Evolutionary conservation across 2,888 invertebrate genomes (phyloP).

Genomic region (Petrolisthes cinctipes): DNA sequence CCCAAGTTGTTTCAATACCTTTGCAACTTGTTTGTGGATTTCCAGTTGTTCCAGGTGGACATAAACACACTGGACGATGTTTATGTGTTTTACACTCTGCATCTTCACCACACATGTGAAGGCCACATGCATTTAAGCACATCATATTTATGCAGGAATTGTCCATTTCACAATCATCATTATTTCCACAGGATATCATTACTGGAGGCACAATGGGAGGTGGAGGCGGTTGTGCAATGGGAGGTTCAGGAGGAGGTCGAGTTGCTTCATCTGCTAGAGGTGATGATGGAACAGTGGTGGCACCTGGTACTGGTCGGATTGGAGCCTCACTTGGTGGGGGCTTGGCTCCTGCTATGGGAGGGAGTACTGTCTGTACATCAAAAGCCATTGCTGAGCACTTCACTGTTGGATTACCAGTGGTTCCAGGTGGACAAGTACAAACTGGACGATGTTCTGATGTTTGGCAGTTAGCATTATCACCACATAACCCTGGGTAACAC

Average conservation of each 20-base stretch:
- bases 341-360: constrained; percentile 33
- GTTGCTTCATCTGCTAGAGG: constrained; percentile 43
- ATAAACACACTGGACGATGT: constrained; percentile 71
- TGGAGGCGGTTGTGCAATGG: constrained; percentile 37
- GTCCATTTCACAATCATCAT: constrained; percentile 69
- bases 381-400: constrained; percentile 65
- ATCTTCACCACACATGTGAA: constrained; percentile 68
- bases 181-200: constrained; percentile 78
- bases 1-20: constrained; percentile 37
- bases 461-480: constrained; percentile 72
- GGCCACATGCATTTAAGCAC: constrained; percentile 64
- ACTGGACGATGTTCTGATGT: constrained; percentile 84
- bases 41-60: constrained; percentile 59
- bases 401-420: constrained; percentile 60
- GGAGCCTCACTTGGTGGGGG: background rate
- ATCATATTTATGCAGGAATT: constrained; percentile 67
- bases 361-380: constrained; percentile 19
- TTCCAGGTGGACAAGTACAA: constrained; percentile 74
- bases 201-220: constrained; percentile 37
- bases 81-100: constrained; percentile 76
- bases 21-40: constrained; percentile 53
- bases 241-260: constrained; percentile 42
- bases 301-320: constrained; percentile 21
- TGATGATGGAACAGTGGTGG: constrained; percentile 31
- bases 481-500: constrained; percentile 67